Percentiles rank a stretch among this genome's conserved stretches.
Evolutionary conservation across 2,113 vertebrate genomes (phyloP).

Genomic region (Archilochus colubris): DNA sequence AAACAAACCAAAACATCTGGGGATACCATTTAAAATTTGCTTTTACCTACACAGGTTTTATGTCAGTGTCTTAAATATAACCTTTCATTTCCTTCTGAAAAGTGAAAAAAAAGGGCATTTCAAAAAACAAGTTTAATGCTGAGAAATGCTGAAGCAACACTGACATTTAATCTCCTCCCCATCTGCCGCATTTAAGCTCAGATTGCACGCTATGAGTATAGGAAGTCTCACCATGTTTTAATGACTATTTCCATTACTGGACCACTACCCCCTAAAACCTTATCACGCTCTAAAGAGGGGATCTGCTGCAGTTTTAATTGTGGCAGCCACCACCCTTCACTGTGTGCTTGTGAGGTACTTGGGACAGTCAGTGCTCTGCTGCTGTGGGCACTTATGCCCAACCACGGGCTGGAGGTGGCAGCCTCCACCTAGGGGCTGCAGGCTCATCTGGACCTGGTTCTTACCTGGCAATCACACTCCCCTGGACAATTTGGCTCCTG

Average conservation of each 20-base stretch:
- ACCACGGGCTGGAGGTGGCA: rapidly evolving
- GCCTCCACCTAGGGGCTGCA: neutral
- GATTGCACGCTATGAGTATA: neutral
- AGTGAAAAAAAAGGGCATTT: neutral
- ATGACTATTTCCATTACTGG: neutral
- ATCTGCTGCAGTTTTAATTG: neutral
- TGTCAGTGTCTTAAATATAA: neutral
- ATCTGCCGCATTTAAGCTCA: neutral
- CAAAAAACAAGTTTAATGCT: neutral
- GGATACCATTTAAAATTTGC: neutral
- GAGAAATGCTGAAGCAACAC: neutral
- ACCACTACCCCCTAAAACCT: neutral
- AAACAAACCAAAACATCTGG: neutral
- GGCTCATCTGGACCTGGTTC: neutral
- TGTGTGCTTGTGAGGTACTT: rapidly evolving
- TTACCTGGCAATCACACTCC: rapidly evolving
- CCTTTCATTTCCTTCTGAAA: constrained; percentile 11
- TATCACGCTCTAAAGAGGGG: neutral
- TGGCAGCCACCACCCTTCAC: neutral
- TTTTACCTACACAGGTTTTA: constrained; percentile 14
- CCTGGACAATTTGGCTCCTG: neutral
- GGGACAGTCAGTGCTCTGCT: neutral
- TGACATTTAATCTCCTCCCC: neutral
- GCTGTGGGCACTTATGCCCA: neutral
- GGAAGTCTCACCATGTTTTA: neutral